phyloP scores from a whole-genome alignment of 2,113 vertebrate genomes.

The Phoxinus phoxinus region DNA sequence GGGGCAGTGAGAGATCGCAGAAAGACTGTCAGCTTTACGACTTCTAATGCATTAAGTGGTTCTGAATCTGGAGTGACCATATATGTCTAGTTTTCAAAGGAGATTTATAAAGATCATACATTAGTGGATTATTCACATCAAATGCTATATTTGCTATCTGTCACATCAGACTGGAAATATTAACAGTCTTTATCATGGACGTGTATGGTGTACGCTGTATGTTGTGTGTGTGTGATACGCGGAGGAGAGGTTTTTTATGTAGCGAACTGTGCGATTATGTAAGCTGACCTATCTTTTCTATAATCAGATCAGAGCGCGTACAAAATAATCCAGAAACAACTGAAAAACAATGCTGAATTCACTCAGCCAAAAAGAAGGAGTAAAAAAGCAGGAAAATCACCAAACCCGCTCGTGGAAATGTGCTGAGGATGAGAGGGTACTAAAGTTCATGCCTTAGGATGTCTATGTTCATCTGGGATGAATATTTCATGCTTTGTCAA shows the following conservation, averaged over 20 bases:
- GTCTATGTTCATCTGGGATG: slow-evolving; percentile 39
- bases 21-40: slow-evolving; percentile 12
- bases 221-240: not conserved
- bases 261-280: slow-evolving; percentile 49
- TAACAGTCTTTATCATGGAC: not conserved
- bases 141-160: not conserved
- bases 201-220: not conserved
- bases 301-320: slow-evolving; percentile 53
- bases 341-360: slow-evolving; percentile 33
- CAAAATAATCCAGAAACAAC: slow-evolving; percentile 54
- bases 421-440: slow-evolving; percentile 36
- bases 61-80: not conserved
- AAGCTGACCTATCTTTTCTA: slow-evolving; percentile 55
- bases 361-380: slow-evolving; percentile 3
- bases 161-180: not conserved
- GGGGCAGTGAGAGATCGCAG: not conserved
- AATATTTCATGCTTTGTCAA: slow-evolving; percentile 52
- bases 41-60: not conserved
- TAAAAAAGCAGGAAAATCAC: not conserved
- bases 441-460: slow-evolving; percentile 38
- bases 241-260: slow-evolving; percentile 7
- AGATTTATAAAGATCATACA: slow-evolving; percentile 16
- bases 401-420: slow-evolving; percentile 14
- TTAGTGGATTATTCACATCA: not conserved
- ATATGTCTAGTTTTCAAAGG: not conserved